These are phyloP conservation scores for Morelia viridis DNA, from an alignment of 2,797 vertebrate genomes.

Conservation along the genomic window DNA sequence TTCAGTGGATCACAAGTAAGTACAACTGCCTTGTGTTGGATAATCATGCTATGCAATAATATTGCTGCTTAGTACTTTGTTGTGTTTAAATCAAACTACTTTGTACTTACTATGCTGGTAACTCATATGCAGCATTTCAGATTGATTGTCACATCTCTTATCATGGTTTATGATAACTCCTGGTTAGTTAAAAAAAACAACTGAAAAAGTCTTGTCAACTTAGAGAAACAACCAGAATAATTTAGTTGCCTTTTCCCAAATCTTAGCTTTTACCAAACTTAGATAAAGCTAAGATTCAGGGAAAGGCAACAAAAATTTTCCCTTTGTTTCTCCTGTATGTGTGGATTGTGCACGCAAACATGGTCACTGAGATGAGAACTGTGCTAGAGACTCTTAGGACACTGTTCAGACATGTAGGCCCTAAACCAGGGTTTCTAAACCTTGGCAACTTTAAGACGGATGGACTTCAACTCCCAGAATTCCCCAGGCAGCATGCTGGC, in stretches of 20 bases:
- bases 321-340: background rate
- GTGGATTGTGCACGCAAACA: background rate
- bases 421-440: background rate
- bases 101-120: background rate
- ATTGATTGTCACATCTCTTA: background rate
- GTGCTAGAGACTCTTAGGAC: background rate
- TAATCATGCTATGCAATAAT: background rate
- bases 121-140: background rate
- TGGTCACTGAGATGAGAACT: background rate
- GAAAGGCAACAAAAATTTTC: background rate
- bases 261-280: background rate
- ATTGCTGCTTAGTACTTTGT: background rate
- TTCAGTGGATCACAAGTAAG: constrained; percentile 86
- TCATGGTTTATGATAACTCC: background rate
- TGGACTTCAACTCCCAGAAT: too few relatives aligned
- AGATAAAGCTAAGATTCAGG: background rate
- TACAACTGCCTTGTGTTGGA: background rate
- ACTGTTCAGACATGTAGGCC: background rate
- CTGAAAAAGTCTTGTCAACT: background rate
- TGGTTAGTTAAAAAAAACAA: background rate
- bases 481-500: too few relatives aligned
- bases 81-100: background rate
- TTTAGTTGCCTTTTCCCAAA: background rate
- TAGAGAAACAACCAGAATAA: background rate
- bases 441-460: too few relatives aligned